phyloP scores from a whole-genome alignment of 2,888 invertebrate species.

The Lobophora halterata region DNA sequence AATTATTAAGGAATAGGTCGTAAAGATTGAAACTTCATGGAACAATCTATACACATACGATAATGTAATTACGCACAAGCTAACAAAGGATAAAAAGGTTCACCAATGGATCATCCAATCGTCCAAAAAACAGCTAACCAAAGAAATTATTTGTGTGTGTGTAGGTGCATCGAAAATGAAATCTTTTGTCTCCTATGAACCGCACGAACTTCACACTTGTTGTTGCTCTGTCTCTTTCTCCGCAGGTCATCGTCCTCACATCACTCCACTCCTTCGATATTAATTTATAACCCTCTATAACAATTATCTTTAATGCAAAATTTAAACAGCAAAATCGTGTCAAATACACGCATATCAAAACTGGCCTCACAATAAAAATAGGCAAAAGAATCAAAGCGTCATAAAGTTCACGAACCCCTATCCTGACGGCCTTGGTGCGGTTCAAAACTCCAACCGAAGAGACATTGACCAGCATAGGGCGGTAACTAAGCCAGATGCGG shows the following conservation, averaged over 20 bases:
- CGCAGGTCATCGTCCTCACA: constrained; percentile 72
- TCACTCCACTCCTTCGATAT: constrained; percentile 67
- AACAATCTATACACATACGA: too few relatives aligned
- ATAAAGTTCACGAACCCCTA: constrained; percentile 60
- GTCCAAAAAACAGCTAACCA: too few relatives aligned
- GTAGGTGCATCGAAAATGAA: constrained; percentile 23
- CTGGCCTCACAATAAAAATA: constrained; percentile 16
- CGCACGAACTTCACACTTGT: constrained; percentile 77
- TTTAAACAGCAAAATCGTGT: constrained; percentile 10
- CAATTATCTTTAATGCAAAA: constrained; percentile 42
- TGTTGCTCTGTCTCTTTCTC: constrained; percentile 77
- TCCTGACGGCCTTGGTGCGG: constrained; percentile 72
- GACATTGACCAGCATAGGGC: constrained; percentile 65
- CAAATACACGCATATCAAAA: constrained; percentile 12
- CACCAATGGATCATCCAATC: too few relatives aligned
- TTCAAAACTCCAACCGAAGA: constrained; percentile 61
- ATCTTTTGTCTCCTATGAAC: constrained; percentile 33
- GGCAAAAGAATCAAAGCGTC: constrained; percentile 38
- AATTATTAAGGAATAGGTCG: too few relatives aligned
- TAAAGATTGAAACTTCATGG: too few relatives aligned
- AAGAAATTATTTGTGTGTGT: not conserved
- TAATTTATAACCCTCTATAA: constrained; percentile 72
- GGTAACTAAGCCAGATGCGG: constrained; percentile 51
- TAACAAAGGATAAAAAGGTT: too few relatives aligned
- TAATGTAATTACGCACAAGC: too few relatives aligned